Evolutionary conservation across 2,888 invertebrate species (phyloP).

Genomic region (Elmis aenea): DNA sequence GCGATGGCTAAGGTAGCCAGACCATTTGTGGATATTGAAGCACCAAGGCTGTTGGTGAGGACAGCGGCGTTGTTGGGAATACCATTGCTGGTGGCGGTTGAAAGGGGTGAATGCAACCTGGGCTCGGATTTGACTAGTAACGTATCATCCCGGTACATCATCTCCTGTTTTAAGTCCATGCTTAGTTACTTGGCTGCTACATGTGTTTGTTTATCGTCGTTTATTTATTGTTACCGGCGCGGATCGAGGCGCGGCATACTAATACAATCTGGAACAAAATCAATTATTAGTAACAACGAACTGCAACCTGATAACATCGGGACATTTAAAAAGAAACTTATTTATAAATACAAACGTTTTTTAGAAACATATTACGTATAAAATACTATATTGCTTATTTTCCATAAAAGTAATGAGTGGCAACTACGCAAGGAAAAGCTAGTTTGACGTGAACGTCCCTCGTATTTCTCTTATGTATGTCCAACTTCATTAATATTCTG

Average conservation of each 20-base stretch:
- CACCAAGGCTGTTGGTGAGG: constrained; percentile 31
- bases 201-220: constrained; percentile 24
- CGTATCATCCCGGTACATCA: constrained; percentile 54
- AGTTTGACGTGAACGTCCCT: no score
- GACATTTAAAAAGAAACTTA: no score
- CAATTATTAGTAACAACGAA: no score
- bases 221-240: constrained; percentile 35
- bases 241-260: constrained; percentile 41
- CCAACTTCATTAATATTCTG: no score
- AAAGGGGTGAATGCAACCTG: constrained; percentile 38
- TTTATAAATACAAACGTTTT: no score
- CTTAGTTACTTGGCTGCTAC: constrained; percentile 20
- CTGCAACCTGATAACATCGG: no score
- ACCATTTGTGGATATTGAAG: constrained; percentile 31
- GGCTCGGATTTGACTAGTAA: constrained; percentile 49
- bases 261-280: constrained; percentile 40
- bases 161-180: constrained; percentile 63
- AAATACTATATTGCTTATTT: no score
- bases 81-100: constrained; percentile 26
- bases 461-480: no score
- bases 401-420: no score
- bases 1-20: constrained; percentile 33
- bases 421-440: no score
- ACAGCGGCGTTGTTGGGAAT: constrained; percentile 23
- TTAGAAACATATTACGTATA: no score